A percentile compares a stretch with the other conserved stretches of the same genome.
Conservation (phyloP, 2,888 invertebrate species). For the Spodoptera picta region DNA sequence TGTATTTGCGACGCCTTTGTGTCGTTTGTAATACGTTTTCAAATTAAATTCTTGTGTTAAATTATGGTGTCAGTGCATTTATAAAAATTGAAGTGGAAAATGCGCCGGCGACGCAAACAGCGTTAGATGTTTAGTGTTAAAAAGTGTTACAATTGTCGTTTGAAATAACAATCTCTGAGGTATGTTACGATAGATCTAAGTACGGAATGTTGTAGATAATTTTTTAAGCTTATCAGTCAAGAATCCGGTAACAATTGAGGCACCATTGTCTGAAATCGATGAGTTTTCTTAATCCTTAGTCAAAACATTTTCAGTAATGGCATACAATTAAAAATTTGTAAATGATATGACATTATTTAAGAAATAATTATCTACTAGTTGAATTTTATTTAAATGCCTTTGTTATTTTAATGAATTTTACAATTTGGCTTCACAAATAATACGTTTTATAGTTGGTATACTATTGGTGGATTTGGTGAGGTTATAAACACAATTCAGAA, state of each 20-base stretch:
- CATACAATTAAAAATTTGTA: too few species aligned
- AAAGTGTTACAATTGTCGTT: slow-evolving; percentile 74
- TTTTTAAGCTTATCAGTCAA: not conserved
- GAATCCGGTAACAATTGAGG: slow-evolving; percentile 1
- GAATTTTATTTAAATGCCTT: not conserved
- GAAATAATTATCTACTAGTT: too few species aligned
- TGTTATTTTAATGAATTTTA: too few species aligned
- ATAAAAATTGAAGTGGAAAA: slow-evolving; percentile 60
- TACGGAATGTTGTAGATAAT: slow-evolving; percentile 2
- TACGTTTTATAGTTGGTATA: not conserved
- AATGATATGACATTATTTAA: too few species aligned
- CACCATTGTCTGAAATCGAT: not conserved
- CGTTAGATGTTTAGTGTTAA: slow-evolving; percentile 77
- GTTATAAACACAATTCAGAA: slow-evolving; percentile 3
- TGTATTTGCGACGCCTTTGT: slow-evolving; percentile 52
- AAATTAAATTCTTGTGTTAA: not conserved
- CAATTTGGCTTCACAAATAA: too few species aligned
- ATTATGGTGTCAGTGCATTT: slow-evolving; percentile 26
- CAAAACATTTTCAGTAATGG: too few species aligned
- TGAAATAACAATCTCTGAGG: slow-evolving; percentile 48
- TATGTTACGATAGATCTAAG: slow-evolving; percentile 29
- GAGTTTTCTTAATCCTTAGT: too few species aligned
- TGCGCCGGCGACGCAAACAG: slow-evolving; percentile 83
- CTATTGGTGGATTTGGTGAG: not conserved
- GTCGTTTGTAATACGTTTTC: slow-evolving; percentile 8